phyloP scores from a whole-genome alignment of 2,113 vertebrate genomes.

The Daboia siamensis region DNA sequence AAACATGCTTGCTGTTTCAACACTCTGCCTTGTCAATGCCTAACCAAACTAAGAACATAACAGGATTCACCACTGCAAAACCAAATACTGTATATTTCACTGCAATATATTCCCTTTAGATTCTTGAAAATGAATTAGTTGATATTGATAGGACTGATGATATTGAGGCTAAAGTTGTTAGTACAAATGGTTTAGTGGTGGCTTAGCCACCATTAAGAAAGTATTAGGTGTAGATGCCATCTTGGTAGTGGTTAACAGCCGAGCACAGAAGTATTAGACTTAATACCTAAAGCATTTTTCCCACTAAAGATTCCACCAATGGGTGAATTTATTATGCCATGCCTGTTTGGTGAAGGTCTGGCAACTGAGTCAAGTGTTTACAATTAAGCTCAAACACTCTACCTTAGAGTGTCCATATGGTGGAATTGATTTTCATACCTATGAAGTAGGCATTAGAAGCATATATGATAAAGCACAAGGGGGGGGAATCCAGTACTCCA shows the following conservation, averaged over 20 bases:
- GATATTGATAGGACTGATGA: neutral
- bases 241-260: neutral
- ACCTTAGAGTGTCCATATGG: neutral
- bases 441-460: neutral
- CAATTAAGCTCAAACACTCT: neutral
- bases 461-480: neutral
- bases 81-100: neutral
- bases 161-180: neutral
- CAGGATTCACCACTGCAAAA: neutral
- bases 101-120: neutral
- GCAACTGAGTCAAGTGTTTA: neutral
- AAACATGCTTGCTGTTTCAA: no score
- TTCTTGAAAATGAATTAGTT: neutral
- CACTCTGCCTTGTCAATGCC: no score
- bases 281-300: neutral
- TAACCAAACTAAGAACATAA: no score
- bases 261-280: neutral
- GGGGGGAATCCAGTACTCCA: neutral
- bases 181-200: neutral
- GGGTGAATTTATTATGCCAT: neutral
- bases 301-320: neutral
- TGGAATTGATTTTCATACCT: neutral
- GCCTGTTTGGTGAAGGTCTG: neutral
- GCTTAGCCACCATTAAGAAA: neutral
- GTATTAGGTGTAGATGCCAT: neutral